phyloP scores from a whole-genome alignment of 1,140 invertebrate species.

The Diuraphis noxia region DNA sequence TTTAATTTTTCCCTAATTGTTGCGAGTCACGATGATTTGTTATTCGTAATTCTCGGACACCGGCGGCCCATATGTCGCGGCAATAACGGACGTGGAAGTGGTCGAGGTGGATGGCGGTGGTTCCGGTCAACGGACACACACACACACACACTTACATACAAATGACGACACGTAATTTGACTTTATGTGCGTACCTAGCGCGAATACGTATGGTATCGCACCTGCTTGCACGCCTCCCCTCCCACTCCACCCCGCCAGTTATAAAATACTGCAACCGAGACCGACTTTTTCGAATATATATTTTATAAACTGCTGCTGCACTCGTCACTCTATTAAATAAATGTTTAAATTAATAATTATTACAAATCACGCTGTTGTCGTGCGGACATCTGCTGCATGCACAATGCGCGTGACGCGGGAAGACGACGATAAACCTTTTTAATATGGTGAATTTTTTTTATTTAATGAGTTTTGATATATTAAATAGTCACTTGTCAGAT shows the following conservation, averaged over 20 bases:
- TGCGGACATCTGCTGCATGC: constrained; percentile 2
- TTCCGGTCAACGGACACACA: constrained; percentile 19
- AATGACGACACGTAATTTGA: not conserved
- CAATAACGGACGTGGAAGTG: not conserved
- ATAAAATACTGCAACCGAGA: not conserved
- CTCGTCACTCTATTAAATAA: not conserved
- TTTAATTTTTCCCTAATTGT: constrained; percentile 44
- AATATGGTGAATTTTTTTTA: not conserved
- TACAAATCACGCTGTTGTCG: constrained; percentile 34
- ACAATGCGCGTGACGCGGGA: not conserved
- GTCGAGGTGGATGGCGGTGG: not conserved
- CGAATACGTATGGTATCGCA: not conserved
- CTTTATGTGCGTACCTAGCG: not conserved
- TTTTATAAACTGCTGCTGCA: not conserved
- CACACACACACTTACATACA: not conserved
- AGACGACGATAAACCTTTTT: not conserved
- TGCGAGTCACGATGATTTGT: constrained; percentile 45
- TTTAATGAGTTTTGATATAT: not conserved
- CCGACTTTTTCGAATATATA: not conserved
- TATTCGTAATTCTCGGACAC: constrained; percentile 34
- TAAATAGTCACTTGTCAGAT: not conserved
- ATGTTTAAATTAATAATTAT: constrained; percentile 27
- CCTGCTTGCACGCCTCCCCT: not conserved
- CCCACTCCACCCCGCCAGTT: not conserved
- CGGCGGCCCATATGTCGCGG: constrained; percentile 28